phyloP scores from a whole-genome alignment of 2,797 vertebrate genomes.

The Anomalospiza imberbis region DNA sequence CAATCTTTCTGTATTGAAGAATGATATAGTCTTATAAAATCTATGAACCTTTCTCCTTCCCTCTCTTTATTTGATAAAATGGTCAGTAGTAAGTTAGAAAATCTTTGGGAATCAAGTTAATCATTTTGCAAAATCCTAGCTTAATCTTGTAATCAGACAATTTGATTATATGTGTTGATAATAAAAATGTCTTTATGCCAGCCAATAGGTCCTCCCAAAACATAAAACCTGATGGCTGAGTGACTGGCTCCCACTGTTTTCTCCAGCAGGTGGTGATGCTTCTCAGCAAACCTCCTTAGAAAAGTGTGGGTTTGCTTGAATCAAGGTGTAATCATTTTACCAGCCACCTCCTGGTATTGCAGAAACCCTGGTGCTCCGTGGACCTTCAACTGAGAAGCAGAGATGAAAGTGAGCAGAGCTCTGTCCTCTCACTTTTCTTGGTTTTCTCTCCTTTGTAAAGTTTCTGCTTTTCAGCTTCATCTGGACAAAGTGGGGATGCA shows the following conservation, averaged over 20 bases:
- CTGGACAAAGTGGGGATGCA: background rate
- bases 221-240: background rate
- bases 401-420: background rate
- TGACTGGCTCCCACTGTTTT: background rate
- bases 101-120: background rate
- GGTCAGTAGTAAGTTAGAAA: background rate
- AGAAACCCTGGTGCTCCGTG: background rate
- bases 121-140: background rate
- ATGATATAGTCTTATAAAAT: background rate
- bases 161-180: background rate
- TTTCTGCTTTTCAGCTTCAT: background rate
- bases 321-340: background rate
- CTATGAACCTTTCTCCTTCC: background rate
- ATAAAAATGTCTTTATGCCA: background rate
- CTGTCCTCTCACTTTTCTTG: background rate
- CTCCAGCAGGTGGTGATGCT: background rate
- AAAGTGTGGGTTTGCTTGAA: background rate
- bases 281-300: background rate
- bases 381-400: background rate
- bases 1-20: background rate
- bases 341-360: background rate
- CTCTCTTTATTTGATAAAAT: background rate
- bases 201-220: background rate
- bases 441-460: background rate
- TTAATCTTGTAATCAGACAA: background rate